Evolutionary conservation across 2,113 vertebrate species (phyloP), one percentile per base, ranked within the genome.

Genomic region (Misgurnus anguillicaudatus): DNA sequence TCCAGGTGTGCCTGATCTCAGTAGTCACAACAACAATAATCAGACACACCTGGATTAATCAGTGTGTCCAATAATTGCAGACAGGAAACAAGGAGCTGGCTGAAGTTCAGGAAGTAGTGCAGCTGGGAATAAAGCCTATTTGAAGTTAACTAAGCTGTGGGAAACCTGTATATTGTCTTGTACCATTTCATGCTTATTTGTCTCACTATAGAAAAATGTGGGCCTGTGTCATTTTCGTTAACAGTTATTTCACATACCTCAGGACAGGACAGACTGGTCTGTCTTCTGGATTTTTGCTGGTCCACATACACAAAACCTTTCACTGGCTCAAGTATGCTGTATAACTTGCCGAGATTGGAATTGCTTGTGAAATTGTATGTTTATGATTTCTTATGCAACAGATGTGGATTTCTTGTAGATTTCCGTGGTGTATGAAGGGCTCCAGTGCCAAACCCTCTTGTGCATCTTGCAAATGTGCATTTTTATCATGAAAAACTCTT

Each of bases 231-330:
- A 68, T 19, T 3, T 48, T 10, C 17, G 6, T 9, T 57, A 17
- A 36, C 71, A 62, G n/a, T 58, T 57, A 57, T 13, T 51, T 13
- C 48, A 19, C 57, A 62, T 74, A 16, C n/a, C 38, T 60, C 55
- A 60, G 24, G 19, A 73, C 71, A 61, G 55, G 71, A 36, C 10
- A 42, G 70, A 74, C 57, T 5, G 4, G 70, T 60, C 7, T 13
- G 58, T 53, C 53, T n/a, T 19, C 42, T 4, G n/a, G 11, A n/a
- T 21, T 41, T 73, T 42, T 11, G 58, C 57, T 61, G 19, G 55
- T 57, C 53, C 2, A 19, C 53, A 55, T 61, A 9, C 36, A 16
- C 11, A 61, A 47, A 16, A 14, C n/a, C 38, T 16, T 6, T 31
- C 11, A 3, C 9, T 51, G 4, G 4, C 24, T 70, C 14, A 6